Conservation (phyloP, 2,797 vertebrate species). For the Hafferia zeledoni region DNA sequence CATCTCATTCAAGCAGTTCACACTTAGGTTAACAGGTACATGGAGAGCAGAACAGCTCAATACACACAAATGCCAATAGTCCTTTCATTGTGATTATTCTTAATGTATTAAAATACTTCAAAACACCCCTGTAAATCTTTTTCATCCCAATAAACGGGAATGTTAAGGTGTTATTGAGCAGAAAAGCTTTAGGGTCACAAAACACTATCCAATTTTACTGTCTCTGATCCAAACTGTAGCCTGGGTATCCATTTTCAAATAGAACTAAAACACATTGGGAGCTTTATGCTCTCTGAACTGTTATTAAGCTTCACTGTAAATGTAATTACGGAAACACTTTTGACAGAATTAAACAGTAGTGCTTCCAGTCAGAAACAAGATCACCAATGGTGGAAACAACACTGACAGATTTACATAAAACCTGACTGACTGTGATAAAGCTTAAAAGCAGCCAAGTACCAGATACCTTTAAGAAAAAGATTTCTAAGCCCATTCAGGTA, state of each 20-base stretch:
- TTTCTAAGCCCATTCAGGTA: not conserved
- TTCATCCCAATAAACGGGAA: not conserved
- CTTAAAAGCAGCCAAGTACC: not conserved
- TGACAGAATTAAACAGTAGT: not conserved
- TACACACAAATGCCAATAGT: not conserved
- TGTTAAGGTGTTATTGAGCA: not conserved
- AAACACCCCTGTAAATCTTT: not conserved
- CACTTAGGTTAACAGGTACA: not conserved
- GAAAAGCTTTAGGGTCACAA: slow-evolving; percentile 9
- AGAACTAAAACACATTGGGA: not conserved
- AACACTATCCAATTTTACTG: slow-evolving; percentile 7
- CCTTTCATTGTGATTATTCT: not conserved
- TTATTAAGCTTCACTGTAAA: slow-evolving; percentile 24
- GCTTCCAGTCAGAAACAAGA: slow-evolving; percentile 10
- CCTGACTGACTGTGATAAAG: not conserved
- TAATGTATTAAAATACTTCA: not conserved
- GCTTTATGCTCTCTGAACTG: slow-evolving; percentile 28
- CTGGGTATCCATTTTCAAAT: slow-evolving; percentile 53
- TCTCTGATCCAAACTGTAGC: slow-evolving; percentile 24
- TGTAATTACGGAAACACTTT: slow-evolving; percentile 46
- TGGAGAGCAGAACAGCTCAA: slow-evolving; percentile 3
- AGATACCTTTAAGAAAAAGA: not conserved
- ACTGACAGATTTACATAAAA: not conserved
- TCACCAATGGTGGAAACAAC: not conserved
- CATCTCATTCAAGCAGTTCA: not conserved